Base-by-base conservation (phyloP, 2,797 vertebrate genomes). In the Luscinia megarhynchos region DNA sequence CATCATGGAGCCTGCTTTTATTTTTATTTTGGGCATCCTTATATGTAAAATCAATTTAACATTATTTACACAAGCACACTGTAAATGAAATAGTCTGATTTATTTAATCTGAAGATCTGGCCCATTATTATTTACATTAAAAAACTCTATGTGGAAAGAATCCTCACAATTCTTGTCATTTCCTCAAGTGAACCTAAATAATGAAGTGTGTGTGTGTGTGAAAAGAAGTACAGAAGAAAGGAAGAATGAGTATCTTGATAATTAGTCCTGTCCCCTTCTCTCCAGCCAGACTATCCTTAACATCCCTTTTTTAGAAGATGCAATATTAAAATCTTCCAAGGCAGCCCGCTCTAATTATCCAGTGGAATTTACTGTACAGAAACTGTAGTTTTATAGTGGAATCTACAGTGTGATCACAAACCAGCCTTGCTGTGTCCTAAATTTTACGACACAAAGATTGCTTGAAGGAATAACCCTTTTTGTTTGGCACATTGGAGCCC, bases 391-490 rank as follows among this genome's bases (percentile, higher is more conserved):
- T 92, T 68, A 43, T 43, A 87, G 87, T 38, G 38, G 70, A 87
- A 81, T 90, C 63, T 95, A 27, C 72, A 93, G 69, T 53, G 50
- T 76, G 68, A 78, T 85, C 77, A 78, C 72, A 95, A 96, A 81
- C 85, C 87, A 94, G 29, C 70, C 86, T 95, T 89, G 79, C 83
- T 16, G 83, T 96, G 95, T 91, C 94, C 96, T 96, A 93, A 96
- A 97, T 97, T 95, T 92, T 74, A 89, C 11, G 1, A 85, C 90
- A 81, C 53, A 67, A 78, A 93, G 24, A 96, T 94, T 88, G 77
- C 96, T 94, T 46, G 77, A 51, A 96, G 90, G 91, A 96, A 96
- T 85, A 94, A 93, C 72, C 64, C 88, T 82, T 96, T 96, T 95
- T 93, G 75, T 93, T 40, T 95, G 88, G 87, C 85, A 94, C 84